Conservation (phyloP, 2,797 vertebrate species). For the Oophaga sylvatica region DNA sequence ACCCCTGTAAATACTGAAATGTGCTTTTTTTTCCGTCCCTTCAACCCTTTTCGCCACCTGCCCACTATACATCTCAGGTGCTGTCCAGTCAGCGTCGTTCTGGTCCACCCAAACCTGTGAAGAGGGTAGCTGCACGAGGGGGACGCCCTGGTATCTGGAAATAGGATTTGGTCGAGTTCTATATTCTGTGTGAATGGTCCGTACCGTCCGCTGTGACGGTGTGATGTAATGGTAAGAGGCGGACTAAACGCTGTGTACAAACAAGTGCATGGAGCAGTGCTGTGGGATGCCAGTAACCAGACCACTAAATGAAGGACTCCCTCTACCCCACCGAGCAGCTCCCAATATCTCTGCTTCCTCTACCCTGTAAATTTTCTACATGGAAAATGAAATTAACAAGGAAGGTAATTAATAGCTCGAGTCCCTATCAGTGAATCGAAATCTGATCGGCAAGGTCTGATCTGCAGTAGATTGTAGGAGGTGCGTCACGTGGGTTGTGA, state of each 20-base stretch:
- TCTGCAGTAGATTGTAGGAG: too few species aligned
- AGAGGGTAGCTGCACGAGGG: conserved; percentile 33
- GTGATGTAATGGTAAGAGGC: not conserved
- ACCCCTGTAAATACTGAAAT: not conserved
- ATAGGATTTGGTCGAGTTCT: not conserved
- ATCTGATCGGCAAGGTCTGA: too few species aligned
- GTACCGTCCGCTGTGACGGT: not conserved
- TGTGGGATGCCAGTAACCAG: too few species aligned
- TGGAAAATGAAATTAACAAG: too few species aligned
- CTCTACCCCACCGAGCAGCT: too few species aligned
- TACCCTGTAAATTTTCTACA: too few species aligned
- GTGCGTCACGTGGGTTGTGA: not conserved
- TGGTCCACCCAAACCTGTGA: conserved; percentile 8
- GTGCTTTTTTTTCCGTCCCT: not conserved
- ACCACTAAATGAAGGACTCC: too few species aligned
- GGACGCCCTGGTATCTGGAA: conserved; percentile 46
- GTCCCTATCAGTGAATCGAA: too few species aligned
- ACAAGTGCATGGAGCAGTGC: not conserved
- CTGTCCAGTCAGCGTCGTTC: conserved; percentile 27
- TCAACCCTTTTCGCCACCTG: not conserved
- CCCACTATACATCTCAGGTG: not conserved
- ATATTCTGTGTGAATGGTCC: not conserved
- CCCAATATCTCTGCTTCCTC: too few species aligned
- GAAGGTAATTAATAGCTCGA: too few species aligned
- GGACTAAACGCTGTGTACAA: not conserved